These are phyloP conservation scores for Esox lucius DNA, from an alignment of 2,797 vertebrate species.

Conservation along the genomic window DNA sequence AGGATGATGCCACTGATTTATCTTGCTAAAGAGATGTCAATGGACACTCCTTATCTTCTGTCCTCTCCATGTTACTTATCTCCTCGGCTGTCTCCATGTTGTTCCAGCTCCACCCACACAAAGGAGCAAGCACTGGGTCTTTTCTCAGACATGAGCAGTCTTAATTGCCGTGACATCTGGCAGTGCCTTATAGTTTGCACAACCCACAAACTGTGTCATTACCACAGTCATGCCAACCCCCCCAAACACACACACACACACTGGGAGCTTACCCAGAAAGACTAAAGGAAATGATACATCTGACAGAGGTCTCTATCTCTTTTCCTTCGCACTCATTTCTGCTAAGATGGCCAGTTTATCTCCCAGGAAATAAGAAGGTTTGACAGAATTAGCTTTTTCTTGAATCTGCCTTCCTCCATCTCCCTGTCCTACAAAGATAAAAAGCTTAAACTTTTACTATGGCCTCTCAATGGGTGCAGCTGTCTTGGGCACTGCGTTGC, in stretches of 20 bases:
- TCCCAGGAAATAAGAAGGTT: neutral
- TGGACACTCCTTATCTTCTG: neutral
- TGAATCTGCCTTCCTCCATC: neutral
- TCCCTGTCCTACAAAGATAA: neutral
- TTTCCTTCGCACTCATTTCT: neutral
- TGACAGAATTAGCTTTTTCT: neutral
- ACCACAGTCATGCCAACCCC: neutral
- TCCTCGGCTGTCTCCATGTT: neutral
- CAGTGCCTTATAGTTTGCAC: neutral
- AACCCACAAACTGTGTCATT: neutral
- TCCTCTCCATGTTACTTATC: neutral
- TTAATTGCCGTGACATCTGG: no score
- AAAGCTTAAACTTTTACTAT: neutral
- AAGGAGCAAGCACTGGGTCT: no score
- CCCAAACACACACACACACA: neutral
- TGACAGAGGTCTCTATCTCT: neutral
- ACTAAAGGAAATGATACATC: neutral
- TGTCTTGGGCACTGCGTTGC: no score
- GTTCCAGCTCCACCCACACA: no score
- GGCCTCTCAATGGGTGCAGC: no score
- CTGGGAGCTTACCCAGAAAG: constrained; percentile 1
- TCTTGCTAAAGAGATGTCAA: no score
- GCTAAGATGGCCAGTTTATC: neutral
- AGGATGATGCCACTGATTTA: no score
- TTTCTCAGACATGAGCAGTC: no score